Conservation (phyloP, 1,140 invertebrate species). For the Rhyzopertha dominica region DNA sequence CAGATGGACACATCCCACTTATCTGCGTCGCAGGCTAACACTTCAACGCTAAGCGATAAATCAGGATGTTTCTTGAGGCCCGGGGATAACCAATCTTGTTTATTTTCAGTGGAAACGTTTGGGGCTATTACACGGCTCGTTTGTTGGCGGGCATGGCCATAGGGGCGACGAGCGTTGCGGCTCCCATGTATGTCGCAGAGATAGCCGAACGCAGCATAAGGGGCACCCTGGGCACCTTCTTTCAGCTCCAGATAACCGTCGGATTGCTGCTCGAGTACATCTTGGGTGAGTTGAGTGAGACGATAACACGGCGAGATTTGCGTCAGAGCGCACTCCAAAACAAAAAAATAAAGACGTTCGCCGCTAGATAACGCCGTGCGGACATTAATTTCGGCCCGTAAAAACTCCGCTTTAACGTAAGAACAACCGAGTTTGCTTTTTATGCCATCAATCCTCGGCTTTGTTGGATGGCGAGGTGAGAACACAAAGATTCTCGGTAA, state of each 20-base stretch:
- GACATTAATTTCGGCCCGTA: too few species aligned
- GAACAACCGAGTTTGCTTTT: too few species aligned
- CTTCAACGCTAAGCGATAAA: conserved; percentile 1
- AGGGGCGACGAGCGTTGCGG: conserved; percentile 59
- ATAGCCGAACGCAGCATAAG: conserved; percentile 58
- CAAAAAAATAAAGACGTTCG: too few species aligned
- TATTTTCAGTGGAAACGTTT: conserved; percentile 41
- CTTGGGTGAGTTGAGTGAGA: conserved; percentile 55
- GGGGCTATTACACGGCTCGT: conserved; percentile 54
- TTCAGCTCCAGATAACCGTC: conserved; percentile 61
- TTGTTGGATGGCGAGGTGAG: too few species aligned
- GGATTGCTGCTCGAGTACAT: conserved; percentile 61
- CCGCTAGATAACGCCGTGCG: too few species aligned
- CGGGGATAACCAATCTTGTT: conserved; percentile 8
- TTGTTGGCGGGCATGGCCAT: conserved; percentile 59
- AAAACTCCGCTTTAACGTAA: too few species aligned
- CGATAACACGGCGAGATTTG: too few species aligned
- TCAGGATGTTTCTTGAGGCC: conserved; percentile 2
- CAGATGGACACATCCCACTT: conserved; percentile 4
- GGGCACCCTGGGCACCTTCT: conserved; percentile 60
- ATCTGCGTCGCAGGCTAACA: conserved; percentile 8
- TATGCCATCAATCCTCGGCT: too few species aligned
- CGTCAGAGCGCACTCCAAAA: too few species aligned
- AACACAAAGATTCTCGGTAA: too few species aligned
- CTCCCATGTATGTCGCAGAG: conserved; percentile 62